Conservation (phyloP, 2,113 vertebrate species). For the Proterorhinus semilunaris region DNA sequence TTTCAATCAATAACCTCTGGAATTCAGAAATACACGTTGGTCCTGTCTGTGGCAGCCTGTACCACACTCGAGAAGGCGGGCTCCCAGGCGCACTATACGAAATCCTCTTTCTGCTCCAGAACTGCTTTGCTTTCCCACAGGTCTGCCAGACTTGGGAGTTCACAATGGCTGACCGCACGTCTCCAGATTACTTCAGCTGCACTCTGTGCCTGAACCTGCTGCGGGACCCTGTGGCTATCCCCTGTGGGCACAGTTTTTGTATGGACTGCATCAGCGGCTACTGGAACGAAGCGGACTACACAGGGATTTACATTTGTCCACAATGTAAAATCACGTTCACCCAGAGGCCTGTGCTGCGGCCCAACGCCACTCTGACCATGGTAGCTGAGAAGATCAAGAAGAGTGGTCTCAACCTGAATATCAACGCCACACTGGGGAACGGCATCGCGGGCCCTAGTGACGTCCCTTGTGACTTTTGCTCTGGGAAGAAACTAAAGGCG, state of each 20-base stretch:
- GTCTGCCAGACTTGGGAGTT: conserved; percentile 36
- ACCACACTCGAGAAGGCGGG: conserved; percentile 63
- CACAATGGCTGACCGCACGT: conserved; percentile 76
- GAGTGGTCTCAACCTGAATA: conserved; percentile 63
- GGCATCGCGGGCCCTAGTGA: conserved; percentile 56
- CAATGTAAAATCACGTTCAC: conserved; percentile 82
- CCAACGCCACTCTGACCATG: conserved; percentile 78
- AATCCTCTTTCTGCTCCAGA: conserved; percentile 41
- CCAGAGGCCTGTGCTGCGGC: conserved; percentile 79
- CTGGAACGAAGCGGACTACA: conserved; percentile 85
- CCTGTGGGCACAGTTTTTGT: conserved; percentile 82
- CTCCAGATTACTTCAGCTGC: conserved; percentile 80
- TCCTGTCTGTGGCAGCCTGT: conserved; percentile 72
- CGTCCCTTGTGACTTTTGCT: conserved; percentile 82
- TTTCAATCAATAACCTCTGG: conserved; percentile 83
- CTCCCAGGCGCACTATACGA: conserved; percentile 45
- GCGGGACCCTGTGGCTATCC: conserved; percentile 79
- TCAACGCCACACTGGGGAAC: conserved; percentile 53
- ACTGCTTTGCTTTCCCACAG: conserved; percentile 43
- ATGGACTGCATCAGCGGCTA: conserved; percentile 83
- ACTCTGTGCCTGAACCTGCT: conserved; percentile 73
- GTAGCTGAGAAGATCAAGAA: conserved; percentile 83
- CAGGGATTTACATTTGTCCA: conserved; percentile 81
- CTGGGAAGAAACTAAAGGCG: conserved; percentile 39
- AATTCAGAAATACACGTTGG: conserved; percentile 79